Percentiles rank a stretch among this genome's conserved stretches.
Conservation (phyloP, 2,888 invertebrate species). For the Lissonota sp. region DNA sequence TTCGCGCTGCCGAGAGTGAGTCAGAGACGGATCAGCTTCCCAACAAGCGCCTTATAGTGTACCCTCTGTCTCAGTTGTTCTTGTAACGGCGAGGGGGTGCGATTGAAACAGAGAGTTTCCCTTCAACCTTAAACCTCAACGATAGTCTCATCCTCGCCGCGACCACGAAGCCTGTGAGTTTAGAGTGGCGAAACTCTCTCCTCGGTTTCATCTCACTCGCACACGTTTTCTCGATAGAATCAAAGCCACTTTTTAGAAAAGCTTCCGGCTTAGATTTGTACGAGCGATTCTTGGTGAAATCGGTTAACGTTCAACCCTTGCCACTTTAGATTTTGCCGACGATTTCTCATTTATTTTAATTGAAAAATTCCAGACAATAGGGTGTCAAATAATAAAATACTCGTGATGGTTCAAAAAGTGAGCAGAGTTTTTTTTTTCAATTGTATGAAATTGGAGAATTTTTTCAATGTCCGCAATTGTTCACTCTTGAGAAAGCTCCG, state of each 20-base stretch:
- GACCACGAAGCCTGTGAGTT: slow-evolving; percentile 79
- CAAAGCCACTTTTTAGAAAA: slow-evolving; percentile 33
- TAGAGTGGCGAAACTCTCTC: slow-evolving; percentile 75
- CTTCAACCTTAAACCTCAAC: slow-evolving; percentile 82
- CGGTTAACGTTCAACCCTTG: too few species aligned
- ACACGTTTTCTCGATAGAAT: slow-evolving; percentile 47
- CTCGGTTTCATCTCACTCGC: slow-evolving; percentile 57
- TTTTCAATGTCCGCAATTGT: too few species aligned
- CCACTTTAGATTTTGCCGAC: too few species aligned
- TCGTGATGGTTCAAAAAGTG: too few species aligned
- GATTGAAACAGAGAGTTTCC: slow-evolving; percentile 71
- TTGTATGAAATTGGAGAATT: too few species aligned
- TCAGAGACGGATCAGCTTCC: slow-evolving; percentile 80
- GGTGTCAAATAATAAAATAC: too few species aligned
- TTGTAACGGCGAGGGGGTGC: slow-evolving; percentile 66
- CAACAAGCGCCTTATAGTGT: slow-evolving; percentile 75
- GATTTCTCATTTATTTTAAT: too few species aligned
- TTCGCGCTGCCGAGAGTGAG: slow-evolving; percentile 75
- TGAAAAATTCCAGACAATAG: too few species aligned
- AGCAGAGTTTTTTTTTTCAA: too few species aligned
- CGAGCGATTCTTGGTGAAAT: too few species aligned
- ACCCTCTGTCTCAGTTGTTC: slow-evolving; percentile 77
- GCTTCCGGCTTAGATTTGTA: neutral
- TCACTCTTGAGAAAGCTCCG: too few species aligned
- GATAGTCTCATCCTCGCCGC: slow-evolving; percentile 67